phyloP scores from a whole-genome alignment of 1,140 invertebrate genomes.

The Brachionus plicatilis region DNA sequence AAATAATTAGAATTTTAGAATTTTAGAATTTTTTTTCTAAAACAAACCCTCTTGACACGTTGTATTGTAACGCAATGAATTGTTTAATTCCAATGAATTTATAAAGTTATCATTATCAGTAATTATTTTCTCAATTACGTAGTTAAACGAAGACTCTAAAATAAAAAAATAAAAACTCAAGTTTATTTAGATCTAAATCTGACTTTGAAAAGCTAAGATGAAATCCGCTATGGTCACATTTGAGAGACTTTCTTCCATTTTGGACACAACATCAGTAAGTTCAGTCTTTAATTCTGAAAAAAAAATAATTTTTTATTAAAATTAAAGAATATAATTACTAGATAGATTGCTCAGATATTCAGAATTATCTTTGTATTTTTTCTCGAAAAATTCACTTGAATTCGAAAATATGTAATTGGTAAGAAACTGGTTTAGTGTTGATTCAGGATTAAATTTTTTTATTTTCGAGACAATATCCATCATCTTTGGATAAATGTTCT shows the following conservation, averaged over 20 bases:
- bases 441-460: not conserved
- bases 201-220: not conserved
- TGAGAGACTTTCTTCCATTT: not conserved
- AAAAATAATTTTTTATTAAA: not conserved
- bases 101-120: not conserved
- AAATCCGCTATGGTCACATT: not conserved
- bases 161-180: not conserved
- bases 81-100: not conserved
- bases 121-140: not conserved
- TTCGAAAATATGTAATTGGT: not conserved
- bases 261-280: not conserved
- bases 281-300: not conserved
- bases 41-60: not conserved
- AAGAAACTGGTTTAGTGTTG: not conserved
- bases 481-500: not conserved
- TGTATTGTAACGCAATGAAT: not conserved
- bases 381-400: not conserved
- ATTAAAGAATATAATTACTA: not conserved
- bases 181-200: not conserved
- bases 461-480: not conserved
- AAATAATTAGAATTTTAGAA: not conserved
- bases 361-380: not conserved
- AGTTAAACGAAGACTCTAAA: not conserved
- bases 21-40: not conserved
- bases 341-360: not conserved